A percentile compares a stretch with the other conserved stretches of the same genome.
phyloP scores from a whole-genome alignment of 1,140 invertebrate species.

The Brachionus angularis region DNA sequence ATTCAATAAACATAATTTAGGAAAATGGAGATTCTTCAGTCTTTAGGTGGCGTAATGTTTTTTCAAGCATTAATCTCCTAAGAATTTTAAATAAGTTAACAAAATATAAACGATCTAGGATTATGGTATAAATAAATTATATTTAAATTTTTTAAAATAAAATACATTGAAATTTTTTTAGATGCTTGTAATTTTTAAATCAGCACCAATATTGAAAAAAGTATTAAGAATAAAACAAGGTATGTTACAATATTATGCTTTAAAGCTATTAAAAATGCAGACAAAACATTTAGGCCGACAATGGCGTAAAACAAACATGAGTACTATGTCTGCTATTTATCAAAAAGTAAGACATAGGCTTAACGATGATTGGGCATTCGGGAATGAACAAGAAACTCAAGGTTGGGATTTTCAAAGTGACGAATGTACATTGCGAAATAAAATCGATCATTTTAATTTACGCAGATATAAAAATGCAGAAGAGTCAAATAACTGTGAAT shows the following conservation, averaged over 20 bases:
- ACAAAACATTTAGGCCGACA: conserved; percentile 96
- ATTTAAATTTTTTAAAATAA: not conserved
- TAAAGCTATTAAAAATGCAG: conserved; percentile 98
- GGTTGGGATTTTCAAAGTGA: conserved; percentile 43
- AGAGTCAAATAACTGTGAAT: conserved; percentile 5
- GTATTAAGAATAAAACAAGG: conserved; percentile 83
- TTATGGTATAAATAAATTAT: conserved; percentile 70
- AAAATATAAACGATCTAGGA: conserved; percentile 98
- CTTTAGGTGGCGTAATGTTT: conserved; percentile 96
- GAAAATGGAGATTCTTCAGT: conserved; percentile 79
- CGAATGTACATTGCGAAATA: conserved; percentile 22
- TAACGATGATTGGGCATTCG: conserved; percentile 99
- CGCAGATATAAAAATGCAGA: conserved; percentile 5
- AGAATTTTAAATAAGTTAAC: conserved; percentile 96
- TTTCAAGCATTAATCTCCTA: conserved; percentile 93
- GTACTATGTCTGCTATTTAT: conserved; percentile 98
- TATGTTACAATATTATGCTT: conserved; percentile 93
- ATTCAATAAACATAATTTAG: conserved; percentile 48
- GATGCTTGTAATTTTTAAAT: conserved; percentile 99
- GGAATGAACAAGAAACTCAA: conserved; percentile 65
- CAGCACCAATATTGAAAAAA: conserved; percentile 92
- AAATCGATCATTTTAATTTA: conserved; percentile 25
- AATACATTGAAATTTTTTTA: conserved; percentile 52
- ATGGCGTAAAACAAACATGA: conserved; percentile 99
- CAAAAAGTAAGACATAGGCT: conserved; percentile 78